Base-by-base conservation (phyloP, 2,888 invertebrate genomes). In the Scaptodrosophila latifasciaeformis region DNA sequence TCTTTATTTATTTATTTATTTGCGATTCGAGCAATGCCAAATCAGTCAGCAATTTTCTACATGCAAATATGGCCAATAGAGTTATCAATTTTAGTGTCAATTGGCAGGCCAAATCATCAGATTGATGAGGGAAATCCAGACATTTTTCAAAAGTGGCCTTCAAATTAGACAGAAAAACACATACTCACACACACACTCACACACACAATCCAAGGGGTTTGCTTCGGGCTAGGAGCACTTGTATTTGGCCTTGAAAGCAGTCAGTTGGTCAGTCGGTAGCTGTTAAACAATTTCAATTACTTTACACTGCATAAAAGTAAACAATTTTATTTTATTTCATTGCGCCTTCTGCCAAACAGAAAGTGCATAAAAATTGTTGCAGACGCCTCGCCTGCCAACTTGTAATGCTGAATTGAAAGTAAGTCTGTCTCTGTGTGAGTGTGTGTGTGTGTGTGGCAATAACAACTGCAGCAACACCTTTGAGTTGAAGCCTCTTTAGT, bases 1-100 rank as follows among this genome's bases (percentile, higher is more conserved):
- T n/a, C n/a, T n/a, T n/a, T n/a, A n/a, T n/a, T n/a, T n/a, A n/a
- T n/a, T n/a, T n/a, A n/a, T n/a, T n/a, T n/a, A n/a, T n/a, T n/a
- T n/a, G n/a, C n/a, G n/a, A n/a, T n/a, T n/a, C n/a, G n/a, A n/a
- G n/a, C n/a, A n/a, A n/a, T n/a, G n/a, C n/a, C n/a, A n/a, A n/a
- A n/a, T n/a, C 17, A 29, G 27, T 10, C 43, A n/a, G 15, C 31
- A 40, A 31, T 13, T 24, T 19, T 24, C 29, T 27, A n/a, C 44
- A 40, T 44, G 39, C 29, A 51, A 59, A 60, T 34, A 59, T 71
- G 68, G 76, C 55, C 79, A 75, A 75, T 78, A 76, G 75, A 75
- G 75, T 72, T 78, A 78, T 78, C 79, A 75, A 70, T 66, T 76
- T 75, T 75, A 75, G 62, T 70, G 79, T 19, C 72, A 66, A 68